Evolutionary conservation across 2,113 vertebrate genomes (phyloP).

Genomic region (Tragelaphus imberbis): DNA sequence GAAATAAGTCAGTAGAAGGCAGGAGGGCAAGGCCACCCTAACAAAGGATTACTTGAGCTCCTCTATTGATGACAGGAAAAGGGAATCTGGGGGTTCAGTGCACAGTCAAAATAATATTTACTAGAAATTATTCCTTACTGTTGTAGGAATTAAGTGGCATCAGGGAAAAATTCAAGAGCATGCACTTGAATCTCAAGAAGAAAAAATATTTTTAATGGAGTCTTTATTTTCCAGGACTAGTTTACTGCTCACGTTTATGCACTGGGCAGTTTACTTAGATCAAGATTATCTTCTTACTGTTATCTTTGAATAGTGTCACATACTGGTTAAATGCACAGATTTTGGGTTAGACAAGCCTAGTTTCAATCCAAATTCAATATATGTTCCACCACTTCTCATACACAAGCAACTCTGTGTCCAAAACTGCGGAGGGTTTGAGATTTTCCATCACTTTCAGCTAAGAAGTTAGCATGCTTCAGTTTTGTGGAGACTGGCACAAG

Average conservation of each 20-base stretch:
- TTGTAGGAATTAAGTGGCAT: neutral
- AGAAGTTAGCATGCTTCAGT: neutral
- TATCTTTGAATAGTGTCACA: neutral
- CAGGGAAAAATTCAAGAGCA: neutral
- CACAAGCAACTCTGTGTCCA: neutral
- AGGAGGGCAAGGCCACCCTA: neutral
- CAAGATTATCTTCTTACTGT: neutral
- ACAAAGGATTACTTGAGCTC: neutral
- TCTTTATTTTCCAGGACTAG: neutral
- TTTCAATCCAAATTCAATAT: neutral
- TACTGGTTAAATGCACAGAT: neutral
- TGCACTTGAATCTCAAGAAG: neutral
- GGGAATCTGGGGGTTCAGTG: neutral
- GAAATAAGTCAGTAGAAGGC: neutral
- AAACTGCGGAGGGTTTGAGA: neutral
- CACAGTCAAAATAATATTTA: neutral
- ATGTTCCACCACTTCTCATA: neutral
- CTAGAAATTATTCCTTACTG: neutral
- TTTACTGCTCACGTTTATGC: neutral
- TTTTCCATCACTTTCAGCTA: neutral
- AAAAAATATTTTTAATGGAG: neutral
- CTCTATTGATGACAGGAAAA: neutral
- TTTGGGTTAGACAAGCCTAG: neutral
- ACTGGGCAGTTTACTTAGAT: neutral
- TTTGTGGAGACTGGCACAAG: neutral